Base-by-base conservation (phyloP, 2,113 vertebrate genomes). In the Ptilorrhoa leucosticta region DNA sequence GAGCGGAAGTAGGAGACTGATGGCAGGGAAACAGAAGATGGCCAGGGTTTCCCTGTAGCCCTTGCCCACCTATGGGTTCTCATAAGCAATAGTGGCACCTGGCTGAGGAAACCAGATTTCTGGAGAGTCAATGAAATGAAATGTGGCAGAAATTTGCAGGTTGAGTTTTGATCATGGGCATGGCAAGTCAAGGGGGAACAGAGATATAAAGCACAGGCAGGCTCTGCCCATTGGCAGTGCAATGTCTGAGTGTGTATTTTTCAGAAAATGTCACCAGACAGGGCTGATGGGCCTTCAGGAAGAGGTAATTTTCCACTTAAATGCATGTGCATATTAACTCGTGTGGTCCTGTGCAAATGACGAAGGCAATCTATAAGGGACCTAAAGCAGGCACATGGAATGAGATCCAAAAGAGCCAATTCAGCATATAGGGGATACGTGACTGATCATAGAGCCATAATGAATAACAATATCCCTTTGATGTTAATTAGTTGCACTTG, bases 401-500 rank as follows among this genome's bases (percentile, higher is more conserved):
- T 53, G 89, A 90, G 90, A 90, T n/a, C 53, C 54, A 45, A 92
- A 97, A 96, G 27, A 95, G 94, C 90, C 69, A 84, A 71, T 95
- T 97, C 96, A 97, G 97, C 96, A 96, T 68, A 15, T 4, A 92
- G 39, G 44, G 90, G 48, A 92, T 64, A 93, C 68, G 84, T 53
- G 84, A 44, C 91, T 95, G 94, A 94, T 94, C 95, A 94, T 23
- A 83, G 96, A 93, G 90, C 9, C 88, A 94, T 92, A 94, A 95
- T 94, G 92, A 92, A 95, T 75, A 97, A 96, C 97, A 96, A 95
- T 97, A 96, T 91, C 90, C 75, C 72, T 97, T 96, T 93, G 93
- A 96, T 96, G 90, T 82, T 96, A 92, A 96, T 97, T 97, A 94
- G 95, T 70, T 93, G 95, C 93, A 96, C 87, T 96, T 89, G 95